Evolutionary conservation across 2,797 vertebrate genomes (phyloP), one percentile per base, ranked within the genome.

Genomic region (Fringilla coelebs): DNA sequence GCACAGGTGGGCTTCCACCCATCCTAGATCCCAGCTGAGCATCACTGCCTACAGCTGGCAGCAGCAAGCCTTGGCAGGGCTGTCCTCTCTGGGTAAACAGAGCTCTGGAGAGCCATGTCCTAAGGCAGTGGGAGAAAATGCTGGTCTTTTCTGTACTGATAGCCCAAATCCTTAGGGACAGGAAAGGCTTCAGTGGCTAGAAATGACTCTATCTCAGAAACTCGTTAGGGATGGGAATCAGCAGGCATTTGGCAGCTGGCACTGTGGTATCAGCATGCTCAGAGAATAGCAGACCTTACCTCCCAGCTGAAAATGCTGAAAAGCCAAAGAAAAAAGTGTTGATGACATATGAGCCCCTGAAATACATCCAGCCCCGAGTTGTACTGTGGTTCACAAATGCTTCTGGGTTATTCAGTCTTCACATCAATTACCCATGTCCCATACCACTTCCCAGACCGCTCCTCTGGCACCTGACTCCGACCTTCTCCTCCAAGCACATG

Each of bases 231-330:
- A 12, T 52, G 36, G 46, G 38, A 77, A 79, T 77, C 66, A 21
- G 36, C 49, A 32, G 65, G 76, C 6, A 0, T 60, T 88, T 9
- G 2, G 57, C 78, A 89, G 61, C 67, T 4, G 1, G 48, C 48
- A 28, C 67, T 80, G 73, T 1, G 0, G 36, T 13, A 62, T 79
- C 71, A 75, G 84, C 60, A 43, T 0, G 0, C 68, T 65, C 57
- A 40, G 68, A 55, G 67, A 80, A 66, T 4, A 31, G 60, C 31
- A 36, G 32, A 32, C 34, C 71, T 86, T 40, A 73, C 65, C 41
- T 82, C 52, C 3, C 1, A 61, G 61, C 17, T 74, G 38, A 63
- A 90, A 88, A 77, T 1, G 1, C 32, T 61, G 36, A 74, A 70
- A 89, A 90, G 9, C 9, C 54, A 71, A 67, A 78, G 3, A 26